Evolutionary conservation across 2,113 vertebrate genomes (phyloP), one percentile per base, ranked within the genome.

Genomic region (Chrysemys picta): DNA sequence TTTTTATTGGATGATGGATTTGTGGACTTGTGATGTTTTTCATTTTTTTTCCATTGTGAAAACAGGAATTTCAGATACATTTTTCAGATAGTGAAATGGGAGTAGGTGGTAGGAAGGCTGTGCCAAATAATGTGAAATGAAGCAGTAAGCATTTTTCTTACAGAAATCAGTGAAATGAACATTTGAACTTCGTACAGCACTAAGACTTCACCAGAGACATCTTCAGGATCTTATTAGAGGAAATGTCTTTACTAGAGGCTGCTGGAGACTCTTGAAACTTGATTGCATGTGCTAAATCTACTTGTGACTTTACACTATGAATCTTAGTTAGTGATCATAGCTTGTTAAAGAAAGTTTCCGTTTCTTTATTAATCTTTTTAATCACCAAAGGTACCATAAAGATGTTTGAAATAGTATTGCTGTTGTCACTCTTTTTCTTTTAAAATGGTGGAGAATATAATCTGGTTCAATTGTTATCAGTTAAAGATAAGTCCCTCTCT

Each of bases 401-500:
- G 31, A 85, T 72, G 27, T 92, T 87, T 91, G 85, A 93, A 90
- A 91, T 89, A 53, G 16, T 88, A 75, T 85, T 85, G 93, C 54
- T 94, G 72, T 89, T 83, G 65, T 19, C 35, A 38, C 35, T 69
- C 35, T 25, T 57, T 92, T 57, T 90, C 35, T 90, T 82, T 89
- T 25, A 80, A 69, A 50, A 92, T 38, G 38, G 52, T 93, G 85
- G 75, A 76, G 72, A 90, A 83, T 87, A 42, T 14, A 83, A 45
- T 54, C 13, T 24, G n/a, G 90, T 49, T 17, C 65, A 92, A 27
- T 95, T 89, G 92, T 7, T 21, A 47, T 24, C 31, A 82, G 45
- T 24, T 87, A 72, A 95, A 19, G 10, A 84, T 88, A 85, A 47
- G 50, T 53, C 62, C 7, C 12, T 47, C 52, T 76, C 10, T 65